Percentiles rank a stretch among this genome's conserved stretches.
Conservation (phyloP, 2,888 invertebrate genomes). For the Pecten maximus region DNA sequence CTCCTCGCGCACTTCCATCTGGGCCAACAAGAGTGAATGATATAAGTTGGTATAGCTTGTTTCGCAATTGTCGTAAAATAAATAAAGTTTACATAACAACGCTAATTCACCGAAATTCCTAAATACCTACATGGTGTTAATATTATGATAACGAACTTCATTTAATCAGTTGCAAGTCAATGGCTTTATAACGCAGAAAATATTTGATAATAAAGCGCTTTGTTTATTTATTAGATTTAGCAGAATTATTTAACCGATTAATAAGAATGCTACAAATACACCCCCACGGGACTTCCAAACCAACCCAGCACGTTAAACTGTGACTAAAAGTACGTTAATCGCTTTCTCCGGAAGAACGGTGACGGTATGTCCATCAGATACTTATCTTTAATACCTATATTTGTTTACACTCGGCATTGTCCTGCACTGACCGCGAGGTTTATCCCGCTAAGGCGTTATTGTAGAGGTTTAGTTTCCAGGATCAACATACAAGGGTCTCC, state of each 20-base stretch:
- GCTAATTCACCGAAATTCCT: too few relatives aligned
- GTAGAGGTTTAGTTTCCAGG: background rate
- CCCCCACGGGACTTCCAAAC: background rate
- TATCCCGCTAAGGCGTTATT: conserved; percentile 25
- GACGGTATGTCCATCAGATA: background rate
- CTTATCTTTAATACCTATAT: conserved; percentile 23
- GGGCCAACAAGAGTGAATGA: too few relatives aligned
- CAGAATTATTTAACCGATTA: background rate
- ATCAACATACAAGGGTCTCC: background rate
- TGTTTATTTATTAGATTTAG: conserved; percentile 9
- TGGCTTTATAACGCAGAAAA: background rate
- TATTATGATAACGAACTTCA: background rate
- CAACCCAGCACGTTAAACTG: background rate
- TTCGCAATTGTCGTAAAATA: too few relatives aligned
- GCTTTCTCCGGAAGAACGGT: background rate
- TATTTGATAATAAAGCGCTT: background rate
- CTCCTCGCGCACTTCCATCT: too few relatives aligned
- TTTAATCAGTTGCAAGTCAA: background rate
- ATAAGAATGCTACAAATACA: background rate
- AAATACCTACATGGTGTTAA: too few relatives aligned
- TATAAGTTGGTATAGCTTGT: too few relatives aligned
- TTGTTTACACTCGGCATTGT: conserved; percentile 2
- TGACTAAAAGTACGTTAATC: background rate
- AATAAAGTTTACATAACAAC: too few relatives aligned
- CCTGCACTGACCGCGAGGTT: background rate